These are phyloP conservation scores for Pseudomyrmex dendroicus DNA, from an alignment of 1,140 invertebrate species.

Conservation along the genomic window DNA sequence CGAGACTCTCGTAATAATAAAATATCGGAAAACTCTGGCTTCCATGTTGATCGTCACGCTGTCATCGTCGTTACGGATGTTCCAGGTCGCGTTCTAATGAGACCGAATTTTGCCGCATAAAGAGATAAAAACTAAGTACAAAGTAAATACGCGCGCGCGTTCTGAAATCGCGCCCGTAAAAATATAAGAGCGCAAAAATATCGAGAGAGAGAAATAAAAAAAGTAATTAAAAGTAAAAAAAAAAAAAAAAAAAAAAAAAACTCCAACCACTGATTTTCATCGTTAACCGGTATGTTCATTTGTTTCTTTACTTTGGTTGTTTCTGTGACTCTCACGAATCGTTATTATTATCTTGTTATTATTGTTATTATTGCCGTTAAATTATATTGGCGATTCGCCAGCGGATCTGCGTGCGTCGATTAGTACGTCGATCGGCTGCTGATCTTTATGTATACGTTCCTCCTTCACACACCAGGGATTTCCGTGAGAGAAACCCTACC, in stretches of 20 bases:
- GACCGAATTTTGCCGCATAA: constrained; percentile 4
- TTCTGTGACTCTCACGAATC: constrained; percentile 71
- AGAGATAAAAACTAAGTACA: neutral
- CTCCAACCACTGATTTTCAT: constrained; percentile 84
- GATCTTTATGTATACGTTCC: constrained; percentile 64
- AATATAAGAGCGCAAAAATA: neutral
- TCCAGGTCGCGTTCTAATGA: constrained; percentile 1
- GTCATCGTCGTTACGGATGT: constrained; percentile 16
- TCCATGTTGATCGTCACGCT: constrained; percentile 25
- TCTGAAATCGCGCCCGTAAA: neutral
- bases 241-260: too few species aligned
- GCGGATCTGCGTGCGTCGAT: constrained; percentile 61
- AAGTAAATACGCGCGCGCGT: constrained; percentile 26
- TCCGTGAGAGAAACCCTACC: constrained; percentile 38
- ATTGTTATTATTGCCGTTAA: constrained; percentile 74
- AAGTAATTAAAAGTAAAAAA: constrained; percentile 28
- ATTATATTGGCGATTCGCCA: constrained; percentile 66
- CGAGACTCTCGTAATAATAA: constrained; percentile 32
- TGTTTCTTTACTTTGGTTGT: constrained; percentile 84
- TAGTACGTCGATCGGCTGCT: constrained; percentile 43
- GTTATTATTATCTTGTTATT: constrained; percentile 74
- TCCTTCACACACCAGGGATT: constrained; percentile 7
- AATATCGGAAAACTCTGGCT: neutral
- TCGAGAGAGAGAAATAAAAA: constrained; percentile 17
- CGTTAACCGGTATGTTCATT: constrained; percentile 85